These are phyloP conservation scores for Sandelia bainsii DNA, from an alignment of 2,797 vertebrate species.

Conservation along the genomic window DNA sequence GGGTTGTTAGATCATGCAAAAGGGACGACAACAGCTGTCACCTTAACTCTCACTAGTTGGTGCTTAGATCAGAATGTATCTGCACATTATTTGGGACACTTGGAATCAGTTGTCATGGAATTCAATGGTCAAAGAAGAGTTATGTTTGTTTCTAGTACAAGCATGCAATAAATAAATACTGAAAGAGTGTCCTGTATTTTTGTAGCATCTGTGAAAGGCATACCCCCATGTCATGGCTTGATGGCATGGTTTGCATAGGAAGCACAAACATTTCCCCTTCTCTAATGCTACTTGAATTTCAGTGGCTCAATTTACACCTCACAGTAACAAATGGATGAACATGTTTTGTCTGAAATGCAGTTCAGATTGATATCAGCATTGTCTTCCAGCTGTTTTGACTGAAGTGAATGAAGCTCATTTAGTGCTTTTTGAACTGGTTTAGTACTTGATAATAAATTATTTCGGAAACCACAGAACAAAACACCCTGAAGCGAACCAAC, in stretches of 20 bases:
- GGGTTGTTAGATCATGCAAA: slow-evolving; percentile 19
- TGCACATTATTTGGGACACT: not conserved
- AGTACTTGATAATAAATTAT: no score
- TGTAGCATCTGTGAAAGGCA: not conserved
- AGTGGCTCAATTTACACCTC: not conserved
- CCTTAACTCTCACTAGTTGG: not conserved
- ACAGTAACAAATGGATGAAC: slow-evolving; percentile 1
- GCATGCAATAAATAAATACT: not conserved
- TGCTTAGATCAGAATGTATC: slow-evolving; percentile 1
- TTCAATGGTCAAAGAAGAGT: slow-evolving; percentile 4
- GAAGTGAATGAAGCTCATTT: no score
- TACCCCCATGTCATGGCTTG: not conserved
- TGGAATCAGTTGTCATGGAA: slow-evolving; percentile 1
- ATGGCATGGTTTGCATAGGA: slow-evolving; percentile 3
- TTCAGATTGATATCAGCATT: not conserved
- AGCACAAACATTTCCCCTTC: slow-evolving; percentile 5
- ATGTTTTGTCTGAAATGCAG: not conserved
- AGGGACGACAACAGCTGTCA: slow-evolving; percentile 18
- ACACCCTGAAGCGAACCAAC: no score
- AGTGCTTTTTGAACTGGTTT: no score
- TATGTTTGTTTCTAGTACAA: not conserved
- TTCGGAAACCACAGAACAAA: no score
- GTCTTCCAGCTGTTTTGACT: no score
- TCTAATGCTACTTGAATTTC: slow-evolving; percentile 1
- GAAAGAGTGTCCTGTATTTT: not conserved